Evolutionary conservation across 2,797 vertebrate genomes (phyloP).

Genomic region (Paramormyrops hopkinsi): DNA sequence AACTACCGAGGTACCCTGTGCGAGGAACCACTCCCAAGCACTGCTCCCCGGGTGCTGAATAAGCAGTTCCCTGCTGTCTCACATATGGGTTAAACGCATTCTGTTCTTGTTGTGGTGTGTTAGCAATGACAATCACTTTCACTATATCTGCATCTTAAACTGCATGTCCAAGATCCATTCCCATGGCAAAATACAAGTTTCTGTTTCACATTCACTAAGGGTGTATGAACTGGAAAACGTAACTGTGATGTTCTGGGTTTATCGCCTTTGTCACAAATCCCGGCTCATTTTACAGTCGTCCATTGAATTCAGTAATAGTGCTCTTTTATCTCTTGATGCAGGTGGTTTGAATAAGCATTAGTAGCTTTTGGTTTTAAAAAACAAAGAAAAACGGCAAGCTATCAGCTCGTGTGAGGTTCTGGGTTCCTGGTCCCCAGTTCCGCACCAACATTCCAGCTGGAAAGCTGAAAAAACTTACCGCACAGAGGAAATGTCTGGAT

Average conservation of each 20-base stretch:
- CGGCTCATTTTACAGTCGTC: background rate
- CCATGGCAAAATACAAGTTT: background rate
- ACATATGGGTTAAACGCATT: background rate
- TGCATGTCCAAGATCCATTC: background rate
- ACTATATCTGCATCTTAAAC: background rate
- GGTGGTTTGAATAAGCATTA: background rate
- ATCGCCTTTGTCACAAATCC: background rate
- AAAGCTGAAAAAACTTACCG: background rate
- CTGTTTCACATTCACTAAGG: background rate
- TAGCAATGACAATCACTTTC: background rate
- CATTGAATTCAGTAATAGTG: background rate
- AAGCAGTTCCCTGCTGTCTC: background rate
- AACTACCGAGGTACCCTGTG: background rate
- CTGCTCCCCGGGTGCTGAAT: background rate
- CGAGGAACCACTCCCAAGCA: background rate
- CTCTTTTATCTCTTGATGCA: background rate
- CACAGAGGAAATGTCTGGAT: background rate
- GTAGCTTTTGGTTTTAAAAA: background rate
- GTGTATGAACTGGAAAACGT: background rate
- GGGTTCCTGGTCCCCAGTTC: background rate
- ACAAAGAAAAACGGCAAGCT: background rate
- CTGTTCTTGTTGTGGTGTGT: background rate
- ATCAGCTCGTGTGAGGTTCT: background rate
- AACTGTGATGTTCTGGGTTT: background rate
- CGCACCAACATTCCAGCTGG: background rate